A percentile compares a stretch with the other conserved stretches of the same genome.
phyloP scores from a whole-genome alignment of 2,888 invertebrate genomes.

The Amphipyra tragopoginis region DNA sequence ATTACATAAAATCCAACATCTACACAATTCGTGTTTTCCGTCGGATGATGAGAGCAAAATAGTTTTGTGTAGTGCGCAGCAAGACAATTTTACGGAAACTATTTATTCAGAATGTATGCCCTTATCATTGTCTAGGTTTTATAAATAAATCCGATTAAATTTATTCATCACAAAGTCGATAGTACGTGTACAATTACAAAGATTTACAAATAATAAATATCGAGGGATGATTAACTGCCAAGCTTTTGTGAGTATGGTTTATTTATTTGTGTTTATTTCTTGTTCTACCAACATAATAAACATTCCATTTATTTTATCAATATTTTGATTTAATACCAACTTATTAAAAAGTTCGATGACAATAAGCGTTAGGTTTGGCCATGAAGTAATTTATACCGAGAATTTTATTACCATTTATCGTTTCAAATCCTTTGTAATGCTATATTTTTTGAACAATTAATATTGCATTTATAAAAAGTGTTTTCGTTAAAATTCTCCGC shows the following conservation, averaged over 20 bases:
- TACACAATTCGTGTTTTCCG: too few species aligned
- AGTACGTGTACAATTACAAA: neutral
- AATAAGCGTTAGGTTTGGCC: neutral
- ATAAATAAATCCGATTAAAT: too few species aligned
- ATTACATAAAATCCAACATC: too few species aligned
- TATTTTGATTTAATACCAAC: neutral
- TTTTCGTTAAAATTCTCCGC: neutral
- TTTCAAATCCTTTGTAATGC: too few species aligned
- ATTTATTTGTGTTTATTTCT: neutral
- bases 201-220: neutral
- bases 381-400: conserved; percentile 1
- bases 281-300: too few species aligned
- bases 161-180: neutral
- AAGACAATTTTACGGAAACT: too few species aligned
- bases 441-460: neutral
- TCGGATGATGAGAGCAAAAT: too few species aligned
- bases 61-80: too few species aligned
- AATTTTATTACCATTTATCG: neutral
- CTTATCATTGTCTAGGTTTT: too few species aligned
- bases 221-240: neutral
- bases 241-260: neutral
- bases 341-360: neutral
- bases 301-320: too few species aligned
- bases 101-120: too few species aligned
- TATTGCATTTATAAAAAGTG: neutral